These are phyloP conservation scores for Heliothis subflexa DNA, from an alignment of 1,140 invertebrate genomes.

Conservation along the genomic window DNA sequence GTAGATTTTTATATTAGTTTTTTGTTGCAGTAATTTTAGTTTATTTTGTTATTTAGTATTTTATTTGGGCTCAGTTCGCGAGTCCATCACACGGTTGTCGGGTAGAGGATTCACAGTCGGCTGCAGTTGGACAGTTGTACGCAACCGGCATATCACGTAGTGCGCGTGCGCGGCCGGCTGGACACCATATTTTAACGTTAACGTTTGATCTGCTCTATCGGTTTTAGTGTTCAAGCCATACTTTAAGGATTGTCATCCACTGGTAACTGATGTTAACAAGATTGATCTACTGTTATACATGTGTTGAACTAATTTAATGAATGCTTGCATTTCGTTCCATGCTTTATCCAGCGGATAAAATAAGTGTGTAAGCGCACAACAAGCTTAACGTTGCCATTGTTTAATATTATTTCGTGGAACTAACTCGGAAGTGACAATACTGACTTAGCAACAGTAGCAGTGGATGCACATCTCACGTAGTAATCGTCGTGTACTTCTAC, in stretches of 20 bases:
- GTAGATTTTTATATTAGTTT: constrained; percentile 67
- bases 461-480: background rate
- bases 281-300: background rate
- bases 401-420: no score
- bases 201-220: constrained; percentile 8
- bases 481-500: constrained; percentile 36
- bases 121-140: background rate
- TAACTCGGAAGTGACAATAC: no score
- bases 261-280: background rate
- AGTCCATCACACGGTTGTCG: constrained; percentile 42
- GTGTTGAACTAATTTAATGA: no score
- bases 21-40: constrained; percentile 81
- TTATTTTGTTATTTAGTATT: constrained; percentile 85
- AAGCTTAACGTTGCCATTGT: background rate
- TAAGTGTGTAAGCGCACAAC: background rate
- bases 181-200: constrained; percentile 22
- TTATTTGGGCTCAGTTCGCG: constrained; percentile 63
- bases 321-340: no score
- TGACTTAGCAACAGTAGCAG: background rate
- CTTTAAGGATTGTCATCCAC: background rate
- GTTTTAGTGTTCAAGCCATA: background rate
- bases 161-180: background rate
- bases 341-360: background rate
- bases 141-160: constrained; percentile 6
- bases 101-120: constrained; percentile 20